Evolutionary conservation across 1,140 invertebrate species (phyloP), one percentile per base, ranked within the genome.

Genomic region (Eurosta solidaginis): DNA sequence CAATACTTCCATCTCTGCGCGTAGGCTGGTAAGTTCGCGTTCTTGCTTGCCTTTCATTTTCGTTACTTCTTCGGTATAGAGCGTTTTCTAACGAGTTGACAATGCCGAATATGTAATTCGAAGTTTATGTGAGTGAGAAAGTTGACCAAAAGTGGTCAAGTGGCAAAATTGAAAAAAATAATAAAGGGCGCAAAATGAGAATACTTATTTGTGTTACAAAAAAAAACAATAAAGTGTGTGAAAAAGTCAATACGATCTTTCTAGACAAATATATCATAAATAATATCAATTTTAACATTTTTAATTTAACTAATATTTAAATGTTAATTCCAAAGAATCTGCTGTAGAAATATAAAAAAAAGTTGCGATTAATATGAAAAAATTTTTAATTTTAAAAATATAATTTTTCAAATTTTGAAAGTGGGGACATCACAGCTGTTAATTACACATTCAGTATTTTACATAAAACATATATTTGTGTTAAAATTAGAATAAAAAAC

Each of bases 61-160:
- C 4, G 84, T 85, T n/a, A 89, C 81, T 81, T 90, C 89, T 73
- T 88, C 86, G 78, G 84, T 86, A 63, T 89, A 89, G 17, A 89
- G 77, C 44, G 84, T 82, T 49, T 89, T 83, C 88, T 89, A 47
- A 40, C 59, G 59, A 40, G n/a, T 5, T 40, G n/a, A 42, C 17
- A n/a, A 12, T 20, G 9, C 50, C 20, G 7, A 20, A 10, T 20
- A 17, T 2, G 33, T 9, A 14, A 2, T 68, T 7, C 59, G 33
- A 40, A 20, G 27, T 68, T 68, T 68, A 36, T 14, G 3, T 22
- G n/a, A n/a, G 59, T 36, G 33, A n/a, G 27, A 22, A 59, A 68
- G 5, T 22, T 33, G 59, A 68, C 10, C 59, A 33, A 1, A 40
- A 68, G n/a, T 2, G 59, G 59, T 40, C 59, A 68, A 40, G 40